Percentiles rank a stretch among this genome's conserved stretches.
Conservation (phyloP, 64 coral and sea anemone genomes). For the Hydrozoanthus tunicans region DNA sequence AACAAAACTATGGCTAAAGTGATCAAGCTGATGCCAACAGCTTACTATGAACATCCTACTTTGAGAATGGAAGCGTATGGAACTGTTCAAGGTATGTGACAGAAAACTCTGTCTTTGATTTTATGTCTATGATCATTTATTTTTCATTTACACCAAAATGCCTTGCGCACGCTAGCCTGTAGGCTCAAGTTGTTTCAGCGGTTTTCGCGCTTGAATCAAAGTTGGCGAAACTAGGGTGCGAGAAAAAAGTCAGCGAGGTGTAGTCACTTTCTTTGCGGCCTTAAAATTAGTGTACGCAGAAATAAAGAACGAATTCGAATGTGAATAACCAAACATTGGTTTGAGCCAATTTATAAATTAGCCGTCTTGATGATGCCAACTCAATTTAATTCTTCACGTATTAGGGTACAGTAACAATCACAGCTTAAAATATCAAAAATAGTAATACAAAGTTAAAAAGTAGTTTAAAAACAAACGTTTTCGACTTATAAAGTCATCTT, state of each 20-base stretch:
- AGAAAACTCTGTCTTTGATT: not conserved
- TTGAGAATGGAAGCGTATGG: too few relatives aligned
- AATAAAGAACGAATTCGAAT: slow-evolving; percentile 30
- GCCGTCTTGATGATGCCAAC: slow-evolving; percentile 29
- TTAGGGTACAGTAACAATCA: too few relatives aligned
- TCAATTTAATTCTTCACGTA: not conserved
- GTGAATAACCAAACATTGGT: slow-evolving; percentile 15
- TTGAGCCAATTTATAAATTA: not conserved
- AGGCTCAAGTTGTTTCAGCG: slow-evolving; percentile 20
- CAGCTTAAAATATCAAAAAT: too few relatives aligned
- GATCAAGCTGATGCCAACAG: too few relatives aligned
- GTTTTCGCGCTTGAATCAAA: not conserved
- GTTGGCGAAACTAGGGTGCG: not conserved
- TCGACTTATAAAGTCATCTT: too few relatives aligned
- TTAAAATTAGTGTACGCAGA: slow-evolving; percentile 34
- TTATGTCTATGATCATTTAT: slow-evolving; percentile 11
- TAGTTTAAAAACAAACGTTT: too few relatives aligned
- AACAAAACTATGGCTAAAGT: too few relatives aligned
- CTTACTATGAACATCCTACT: too few relatives aligned
- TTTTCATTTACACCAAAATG: slow-evolving; percentile 43
- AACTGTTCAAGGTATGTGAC: too few relatives aligned
- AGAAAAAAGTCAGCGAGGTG: slow-evolving; percentile 24
- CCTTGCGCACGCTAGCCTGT: slow-evolving; percentile 36
- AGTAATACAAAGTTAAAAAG: too few relatives aligned
- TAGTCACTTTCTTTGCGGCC: slow-evolving; percentile 34